Evolutionary conservation across 1,140 invertebrate species (phyloP), one percentile per base, ranked within the genome.

Genomic region (Maconellicoccus hirsutus): DNA sequence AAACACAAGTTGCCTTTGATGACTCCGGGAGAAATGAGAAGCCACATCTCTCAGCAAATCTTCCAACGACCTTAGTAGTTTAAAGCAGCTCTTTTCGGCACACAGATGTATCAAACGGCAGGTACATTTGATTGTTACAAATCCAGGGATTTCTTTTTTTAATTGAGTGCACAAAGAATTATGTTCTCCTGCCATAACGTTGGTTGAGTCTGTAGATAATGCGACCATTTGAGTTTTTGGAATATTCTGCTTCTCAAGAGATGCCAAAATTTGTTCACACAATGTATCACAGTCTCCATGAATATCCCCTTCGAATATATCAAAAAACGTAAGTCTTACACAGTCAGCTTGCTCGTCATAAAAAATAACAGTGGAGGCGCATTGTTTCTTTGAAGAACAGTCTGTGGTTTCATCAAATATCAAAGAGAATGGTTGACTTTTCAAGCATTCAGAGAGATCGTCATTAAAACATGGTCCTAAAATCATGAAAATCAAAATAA

Each of bases 121-220:
- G 29, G 73, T 74, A 69, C 78, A 79, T 74, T 78, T 78, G 1
- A 79, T 70, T 26, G 73, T 74, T 16, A 75, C 72, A 69, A 78
- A 76, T 59, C 72, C 42, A n/a, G 75, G 75, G 25, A 74, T 59
- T 59, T 73, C 71, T 27, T 73, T 25, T 74, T 75, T 77, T 42
- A 77, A 73, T 8, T 72, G 63, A 52, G 73, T 72, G 72, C 76
- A 77, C 10, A 80, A 74, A 61, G 77, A 79, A 61, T 77, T 52
- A 70, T 76, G 72, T 75, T 75, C 71, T 2, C 78, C 78, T 23
- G 77, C 74, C 78, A 79, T 79, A 8, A 74, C 75, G 74, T 77
- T 79, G 3, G 76, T 76, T 4, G 77, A 78, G 71, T 79, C 79
- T n/a, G 75, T 75, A 39, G 74, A 74, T 73, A 78, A 78, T 23